Evolutionary conservation across 2,888 invertebrate genomes (phyloP).

Genomic region (Cheilosia variabilis): DNA sequence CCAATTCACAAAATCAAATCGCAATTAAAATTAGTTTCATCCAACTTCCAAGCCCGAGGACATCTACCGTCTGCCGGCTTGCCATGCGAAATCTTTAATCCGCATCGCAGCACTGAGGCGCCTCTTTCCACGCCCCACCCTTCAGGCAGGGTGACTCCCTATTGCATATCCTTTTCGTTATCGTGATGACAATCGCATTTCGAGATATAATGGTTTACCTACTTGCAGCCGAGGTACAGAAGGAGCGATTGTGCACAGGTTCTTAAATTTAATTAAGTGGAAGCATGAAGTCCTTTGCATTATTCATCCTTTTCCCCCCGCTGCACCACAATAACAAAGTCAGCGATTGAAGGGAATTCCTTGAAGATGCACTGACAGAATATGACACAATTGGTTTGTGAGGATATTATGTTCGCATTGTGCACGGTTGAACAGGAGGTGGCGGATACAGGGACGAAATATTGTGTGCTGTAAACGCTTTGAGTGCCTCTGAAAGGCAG

Average conservation of each 20-base stretch:
- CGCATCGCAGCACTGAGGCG: neutral
- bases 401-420: constrained; percentile 21
- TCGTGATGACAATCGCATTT: constrained; percentile 18
- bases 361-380: constrained; percentile 51
- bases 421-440: neutral
- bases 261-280: constrained; percentile 70
- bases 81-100: neutral
- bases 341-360: constrained; percentile 47
- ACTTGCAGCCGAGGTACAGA: neutral
- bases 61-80: neutral
- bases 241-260: constrained; percentile 33
- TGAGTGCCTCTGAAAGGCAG: no score
- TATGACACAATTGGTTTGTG: constrained; percentile 43
- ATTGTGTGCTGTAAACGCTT: no score
- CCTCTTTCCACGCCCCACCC: no score
- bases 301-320: constrained; percentile 42
- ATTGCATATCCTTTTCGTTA: constrained; percentile 24
- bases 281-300: constrained; percentile 65
- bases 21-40: constrained; percentile 56
- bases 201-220: neutral
- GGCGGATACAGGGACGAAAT: no score
- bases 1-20: constrained; percentile 50
- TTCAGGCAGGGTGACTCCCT: neutral
- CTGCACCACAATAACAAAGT: constrained; percentile 48
- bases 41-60: constrained; percentile 19